phyloP scores from a whole-genome alignment of 1,140 invertebrate genomes.

The Drosophila varians region DNA sequence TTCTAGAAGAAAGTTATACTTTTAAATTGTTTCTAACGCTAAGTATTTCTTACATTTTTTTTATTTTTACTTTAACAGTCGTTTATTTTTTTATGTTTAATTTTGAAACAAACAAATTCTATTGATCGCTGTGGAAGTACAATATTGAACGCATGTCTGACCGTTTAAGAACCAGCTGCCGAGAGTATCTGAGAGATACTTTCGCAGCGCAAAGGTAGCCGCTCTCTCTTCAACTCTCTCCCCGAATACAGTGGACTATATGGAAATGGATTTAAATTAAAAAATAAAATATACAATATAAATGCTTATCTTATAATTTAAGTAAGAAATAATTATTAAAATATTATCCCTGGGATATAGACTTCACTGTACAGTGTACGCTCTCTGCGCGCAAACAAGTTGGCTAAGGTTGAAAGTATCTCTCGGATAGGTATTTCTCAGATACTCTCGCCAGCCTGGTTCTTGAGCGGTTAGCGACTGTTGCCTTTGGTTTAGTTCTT shows the following conservation, averaged over 20 bases:
- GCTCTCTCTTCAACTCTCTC: background rate
- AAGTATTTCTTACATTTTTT: background rate
- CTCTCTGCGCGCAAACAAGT: background rate
- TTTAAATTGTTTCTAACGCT: too few species aligned
- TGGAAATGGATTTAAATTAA: too few species aligned
- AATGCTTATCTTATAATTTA: too few species aligned
- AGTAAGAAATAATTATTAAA: too few species aligned
- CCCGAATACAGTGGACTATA: too few species aligned
- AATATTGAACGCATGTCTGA: background rate
- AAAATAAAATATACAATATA: too few species aligned
- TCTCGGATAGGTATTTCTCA: too few species aligned
- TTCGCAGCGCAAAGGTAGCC: background rate
- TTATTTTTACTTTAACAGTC: background rate
- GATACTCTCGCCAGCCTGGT: background rate
- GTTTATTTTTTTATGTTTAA: background rate
- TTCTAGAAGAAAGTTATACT: too few species aligned
- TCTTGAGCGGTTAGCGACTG: background rate
- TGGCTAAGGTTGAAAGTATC: background rate
- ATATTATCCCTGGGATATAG: too few species aligned
- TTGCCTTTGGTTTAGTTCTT: slow-evolving; percentile 52
- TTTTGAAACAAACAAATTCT: background rate
- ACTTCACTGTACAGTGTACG: background rate
- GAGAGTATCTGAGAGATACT: background rate
- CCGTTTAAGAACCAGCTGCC: background rate
- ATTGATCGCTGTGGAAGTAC: background rate